Percentiles rank a stretch among this genome's conserved stretches.
These are phyloP conservation scores for Opisthocomus hoazin DNA, from an alignment of 2,113 vertebrate genomes.

Conservation along the genomic window DNA sequence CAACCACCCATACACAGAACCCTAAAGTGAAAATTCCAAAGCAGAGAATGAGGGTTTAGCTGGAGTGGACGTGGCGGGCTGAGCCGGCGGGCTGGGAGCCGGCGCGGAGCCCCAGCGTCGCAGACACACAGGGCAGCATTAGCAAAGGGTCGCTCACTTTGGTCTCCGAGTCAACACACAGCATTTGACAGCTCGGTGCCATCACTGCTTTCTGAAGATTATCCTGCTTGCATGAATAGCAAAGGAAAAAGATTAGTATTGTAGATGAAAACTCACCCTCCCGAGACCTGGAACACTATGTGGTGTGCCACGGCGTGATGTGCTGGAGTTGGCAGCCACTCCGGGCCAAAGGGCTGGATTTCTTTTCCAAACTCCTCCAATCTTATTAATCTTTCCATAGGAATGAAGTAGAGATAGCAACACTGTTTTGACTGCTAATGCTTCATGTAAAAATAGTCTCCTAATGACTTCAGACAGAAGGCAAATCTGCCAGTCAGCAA, in stretches of 20 bases:
- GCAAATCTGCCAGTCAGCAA: conserved; percentile 19
- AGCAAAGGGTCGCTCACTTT: background rate
- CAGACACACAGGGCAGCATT: too few species aligned
- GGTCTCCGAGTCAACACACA: background rate
- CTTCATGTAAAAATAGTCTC: conserved; percentile 9
- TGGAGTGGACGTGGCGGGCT: too few species aligned
- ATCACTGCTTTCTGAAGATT: background rate
- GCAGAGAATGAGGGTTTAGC: too few species aligned
- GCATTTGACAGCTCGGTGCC: background rate
- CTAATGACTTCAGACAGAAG: background rate
- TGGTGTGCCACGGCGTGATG: background rate
- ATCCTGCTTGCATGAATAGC: background rate
- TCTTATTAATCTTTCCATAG: background rate
- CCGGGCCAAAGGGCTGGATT: background rate
- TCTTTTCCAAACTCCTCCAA: background rate
- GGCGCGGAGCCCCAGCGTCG: too few species aligned
- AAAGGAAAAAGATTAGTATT: background rate
- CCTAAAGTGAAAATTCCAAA: too few species aligned
- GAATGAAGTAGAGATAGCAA: conserved; percentile 19
- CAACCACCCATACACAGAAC: too few species aligned
- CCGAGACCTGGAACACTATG: background rate
- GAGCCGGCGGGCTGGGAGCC: too few species aligned
- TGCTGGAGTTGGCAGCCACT: background rate
- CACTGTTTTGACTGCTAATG: conserved; percentile 4
- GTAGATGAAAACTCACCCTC: background rate